Conservation (phyloP, 2,113 vertebrate genomes). For the Nematolebias whitei region DNA sequence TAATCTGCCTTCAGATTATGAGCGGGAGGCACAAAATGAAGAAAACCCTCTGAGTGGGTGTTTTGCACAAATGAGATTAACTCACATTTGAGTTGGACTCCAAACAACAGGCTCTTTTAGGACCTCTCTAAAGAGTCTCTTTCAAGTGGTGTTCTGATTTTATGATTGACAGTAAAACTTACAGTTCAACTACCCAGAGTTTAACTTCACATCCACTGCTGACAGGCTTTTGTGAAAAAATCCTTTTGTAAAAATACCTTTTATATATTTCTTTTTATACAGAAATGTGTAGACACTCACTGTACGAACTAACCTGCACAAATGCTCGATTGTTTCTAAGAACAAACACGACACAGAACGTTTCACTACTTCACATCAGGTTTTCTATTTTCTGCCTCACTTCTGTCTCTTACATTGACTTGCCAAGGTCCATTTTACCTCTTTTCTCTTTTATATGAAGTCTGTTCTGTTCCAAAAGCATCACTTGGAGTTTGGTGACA, state of each 20-base stretch:
- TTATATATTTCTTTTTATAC: constrained; percentile 8
- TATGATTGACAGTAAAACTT: constrained; percentile 27
- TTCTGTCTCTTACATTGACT: background rate
- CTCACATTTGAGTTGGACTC: constrained; percentile 38
- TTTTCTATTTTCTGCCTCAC: constrained; percentile 22
- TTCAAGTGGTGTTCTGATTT: constrained; percentile 1
- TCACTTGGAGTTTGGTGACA: background rate
- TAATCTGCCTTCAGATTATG: constrained; percentile 36
- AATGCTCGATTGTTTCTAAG: constrained; percentile 2
- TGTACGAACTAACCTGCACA: constrained; percentile 9
- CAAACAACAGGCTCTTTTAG: constrained; percentile 18
- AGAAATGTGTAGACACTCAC: constrained; percentile 12
- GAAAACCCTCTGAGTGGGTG: background rate
- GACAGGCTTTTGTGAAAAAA: constrained; percentile 15
- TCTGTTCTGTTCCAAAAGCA: background rate
- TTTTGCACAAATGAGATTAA: constrained; percentile 6
- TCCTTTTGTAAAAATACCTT: constrained; percentile 15
- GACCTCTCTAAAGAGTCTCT: constrained; percentile 42
- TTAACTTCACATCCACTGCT: background rate
- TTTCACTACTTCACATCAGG: constrained; percentile 14
- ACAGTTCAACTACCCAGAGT: constrained; percentile 22
- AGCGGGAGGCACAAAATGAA: constrained; percentile 1
- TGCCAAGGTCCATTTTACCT: constrained; percentile 1
- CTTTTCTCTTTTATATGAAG: constrained; percentile 8
- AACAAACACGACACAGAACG: constrained; percentile 18